These are phyloP conservation scores for Ictalurus furcatus DNA, from an alignment of 2,113 vertebrate species.

Conservation along the genomic window DNA sequence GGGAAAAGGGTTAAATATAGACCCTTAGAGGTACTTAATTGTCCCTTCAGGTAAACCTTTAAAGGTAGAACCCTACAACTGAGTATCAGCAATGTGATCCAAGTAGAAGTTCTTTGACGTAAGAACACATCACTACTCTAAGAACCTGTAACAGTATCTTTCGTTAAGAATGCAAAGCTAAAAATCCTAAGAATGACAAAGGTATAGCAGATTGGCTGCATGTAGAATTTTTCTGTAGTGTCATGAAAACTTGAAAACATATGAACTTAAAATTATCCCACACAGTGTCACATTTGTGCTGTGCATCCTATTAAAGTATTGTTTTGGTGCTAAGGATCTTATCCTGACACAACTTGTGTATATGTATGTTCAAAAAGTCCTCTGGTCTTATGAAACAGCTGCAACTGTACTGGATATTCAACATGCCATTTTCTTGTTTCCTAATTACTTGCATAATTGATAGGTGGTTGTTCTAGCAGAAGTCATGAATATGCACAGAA, in stretches of 20 bases:
- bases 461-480: neutral
- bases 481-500: conserved; percentile 34
- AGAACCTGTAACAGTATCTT: neutral
- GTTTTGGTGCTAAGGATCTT: neutral
- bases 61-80: neutral
- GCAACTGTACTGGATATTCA: conserved; percentile 27
- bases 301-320: neutral
- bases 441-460: conserved; percentile 39
- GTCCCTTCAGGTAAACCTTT: neutral
- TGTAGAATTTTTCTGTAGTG: neutral
- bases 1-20: neutral
- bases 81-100: neutral
- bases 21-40: neutral
- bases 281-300: neutral
- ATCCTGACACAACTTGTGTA: neutral
- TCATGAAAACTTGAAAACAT: neutral
- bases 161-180: neutral
- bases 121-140: neutral
- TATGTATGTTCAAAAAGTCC: neutral
- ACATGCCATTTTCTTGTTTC: neutral
- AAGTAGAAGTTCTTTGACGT: neutral
- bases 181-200: neutral
- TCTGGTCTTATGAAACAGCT: conserved; percentile 5
- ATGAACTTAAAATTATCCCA: neutral
- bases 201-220: neutral